Base-by-base conservation (phyloP, 2,888 invertebrate genomes). In the Pristionchus entomophagus region DNA sequence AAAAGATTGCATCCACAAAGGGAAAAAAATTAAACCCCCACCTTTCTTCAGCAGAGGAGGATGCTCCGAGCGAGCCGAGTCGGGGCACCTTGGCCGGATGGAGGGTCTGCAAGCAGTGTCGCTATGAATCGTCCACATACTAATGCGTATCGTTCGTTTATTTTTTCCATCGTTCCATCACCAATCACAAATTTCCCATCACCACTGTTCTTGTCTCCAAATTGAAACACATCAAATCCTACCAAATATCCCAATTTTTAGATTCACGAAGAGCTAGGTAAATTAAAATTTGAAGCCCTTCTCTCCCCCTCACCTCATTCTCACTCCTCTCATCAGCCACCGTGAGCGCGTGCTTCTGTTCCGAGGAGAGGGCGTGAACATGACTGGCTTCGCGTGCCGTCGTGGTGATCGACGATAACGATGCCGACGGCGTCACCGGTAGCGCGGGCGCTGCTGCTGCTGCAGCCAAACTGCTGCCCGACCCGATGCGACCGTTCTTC, bases 291-390 rank as follows among this genome's bases (percentile, higher is more conserved):
- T 17, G 17, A 3, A 17, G 32, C 19, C 14, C 19, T 69, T 41
- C 41, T 19, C 69, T 22, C 12, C 22, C n/a, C 4, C 85, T 29
- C 56, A 85, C 85, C 77, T 85, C 85, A 53, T 85, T 85, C 38
- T 85, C 85, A 41, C 89, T 90, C 84, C 88, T 86, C 84, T 89
- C 89, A 85, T 91, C 90, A 56, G 88, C 84, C 51, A 90, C 89
- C 41, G 89, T 88, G 26, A 90, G 69, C 32, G 89, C 89, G 22
- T 87, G 77, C 80, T 91, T 90, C 83, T 88, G 86, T 35, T 90
- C 90, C 17, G 86, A 86, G 6, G 90, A 85, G 14, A 89, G 14
- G 14, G 49, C 49, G 35, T 65, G 81, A 3, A 6, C 29, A 29
- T 62, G 26, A n/a, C n/a, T n/a, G n/a, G n/a, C n/a, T 41, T 41